Evolutionary conservation across 2,113 vertebrate species (phyloP).

Genomic region (Chaetodon trifascialis): DNA sequence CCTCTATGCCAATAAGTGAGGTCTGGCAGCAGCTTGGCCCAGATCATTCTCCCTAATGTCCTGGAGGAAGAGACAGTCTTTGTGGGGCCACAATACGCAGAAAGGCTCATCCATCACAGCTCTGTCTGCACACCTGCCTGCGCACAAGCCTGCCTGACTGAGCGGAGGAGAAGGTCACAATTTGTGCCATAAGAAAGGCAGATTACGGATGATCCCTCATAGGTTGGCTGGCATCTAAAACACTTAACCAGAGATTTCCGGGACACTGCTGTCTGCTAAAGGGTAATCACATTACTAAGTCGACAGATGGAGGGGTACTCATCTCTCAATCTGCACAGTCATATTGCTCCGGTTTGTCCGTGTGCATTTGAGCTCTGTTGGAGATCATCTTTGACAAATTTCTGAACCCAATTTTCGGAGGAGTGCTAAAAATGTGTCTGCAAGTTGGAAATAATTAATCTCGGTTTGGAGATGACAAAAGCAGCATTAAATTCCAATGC

Average conservation of each 20-base stretch:
- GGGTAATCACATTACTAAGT: conserved; percentile 75
- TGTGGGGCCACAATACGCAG: conserved; percentile 49
- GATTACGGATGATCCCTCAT: conserved; percentile 69
- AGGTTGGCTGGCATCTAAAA: conserved; percentile 70
- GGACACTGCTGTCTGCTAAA: conserved; percentile 54
- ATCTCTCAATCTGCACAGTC: conserved; percentile 53
- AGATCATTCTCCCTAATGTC: conserved; percentile 71
- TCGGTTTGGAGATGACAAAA: conserved; percentile 34
- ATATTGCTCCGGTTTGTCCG: conserved; percentile 41
- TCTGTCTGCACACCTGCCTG: conserved; percentile 57
- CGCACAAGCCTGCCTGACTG: conserved; percentile 45
- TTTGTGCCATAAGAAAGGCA: conserved; percentile 54
- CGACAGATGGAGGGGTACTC: conserved; percentile 74
- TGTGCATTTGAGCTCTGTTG: conserved; percentile 27
- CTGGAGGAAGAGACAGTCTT: conserved; percentile 58
- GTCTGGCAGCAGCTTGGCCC: conserved; percentile 60
- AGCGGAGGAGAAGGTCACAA: conserved; percentile 60
- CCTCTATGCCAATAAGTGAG: conserved; percentile 62
- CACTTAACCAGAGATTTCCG: conserved; percentile 67
- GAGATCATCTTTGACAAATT: conserved; percentile 30
- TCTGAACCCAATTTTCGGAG: conserved; percentile 36
- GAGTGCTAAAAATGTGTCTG: conserved; percentile 17
- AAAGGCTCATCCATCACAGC: conserved; percentile 72
- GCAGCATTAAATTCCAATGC: conserved; percentile 19
- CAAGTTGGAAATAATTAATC: conserved; percentile 27